A percentile compares a stretch with the other conserved stretches of the same genome.
Conservation (phyloP, 2,888 invertebrate genomes). For the Caenorhabditis drosophilae region DNA sequence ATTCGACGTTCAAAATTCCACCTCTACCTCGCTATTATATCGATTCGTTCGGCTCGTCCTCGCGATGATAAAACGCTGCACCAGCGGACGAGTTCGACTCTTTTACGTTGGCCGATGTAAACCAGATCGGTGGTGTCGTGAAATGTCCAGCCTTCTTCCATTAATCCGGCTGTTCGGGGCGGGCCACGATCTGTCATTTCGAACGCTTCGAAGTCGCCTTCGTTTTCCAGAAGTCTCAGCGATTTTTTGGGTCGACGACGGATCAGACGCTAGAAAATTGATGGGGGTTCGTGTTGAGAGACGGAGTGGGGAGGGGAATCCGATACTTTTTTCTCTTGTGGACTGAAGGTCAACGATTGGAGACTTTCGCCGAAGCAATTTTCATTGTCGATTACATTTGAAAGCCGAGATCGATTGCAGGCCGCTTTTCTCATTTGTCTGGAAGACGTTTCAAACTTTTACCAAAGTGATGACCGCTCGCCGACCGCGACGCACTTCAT, state of each 20-base stretch:
- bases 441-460: too few relatives aligned
- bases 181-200: conserved; percentile 40
- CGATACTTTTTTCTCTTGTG: conserved; percentile 50
- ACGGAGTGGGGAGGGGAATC: too few relatives aligned
- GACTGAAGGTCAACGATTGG: conserved; percentile 45
- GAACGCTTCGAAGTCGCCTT: conserved; percentile 35
- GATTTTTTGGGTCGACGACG: conserved; percentile 48
- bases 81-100: conserved; percentile 67
- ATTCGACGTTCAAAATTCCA: neutral
- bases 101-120: conserved; percentile 58
- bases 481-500: too few relatives aligned
- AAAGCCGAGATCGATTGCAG: conserved; percentile 61
- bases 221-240: conserved; percentile 48
- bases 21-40: conserved; percentile 67
- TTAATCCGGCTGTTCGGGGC: conserved; percentile 33
- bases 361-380: conserved; percentile 45
- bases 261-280: conserved; percentile 43
- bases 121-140: conserved; percentile 42
- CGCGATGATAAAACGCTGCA: conserved; percentile 63
- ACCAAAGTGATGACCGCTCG: neutral
- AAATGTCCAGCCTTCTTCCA: conserved; percentile 55
- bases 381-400: conserved; percentile 65
- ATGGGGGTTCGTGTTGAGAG: too few relatives aligned
- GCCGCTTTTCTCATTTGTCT: conserved; percentile 67
- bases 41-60: conserved; percentile 66